These are phyloP conservation scores for Pocillopora damicornis DNA, from an alignment of 64 coral and sea anemone genomes.

Conservation along the genomic window DNA sequence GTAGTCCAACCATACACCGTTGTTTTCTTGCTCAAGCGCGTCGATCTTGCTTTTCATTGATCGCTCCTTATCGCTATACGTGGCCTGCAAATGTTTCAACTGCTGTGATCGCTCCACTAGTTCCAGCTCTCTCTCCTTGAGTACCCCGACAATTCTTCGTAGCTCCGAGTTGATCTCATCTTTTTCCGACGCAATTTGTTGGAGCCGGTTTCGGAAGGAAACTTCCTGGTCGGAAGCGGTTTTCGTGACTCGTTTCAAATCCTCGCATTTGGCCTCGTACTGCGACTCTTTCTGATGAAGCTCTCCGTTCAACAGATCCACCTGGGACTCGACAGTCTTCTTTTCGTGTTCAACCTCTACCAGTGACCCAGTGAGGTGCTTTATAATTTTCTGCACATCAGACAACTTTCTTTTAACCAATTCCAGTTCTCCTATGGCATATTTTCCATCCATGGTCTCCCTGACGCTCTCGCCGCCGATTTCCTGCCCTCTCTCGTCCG, in stretches of 20 bases:
- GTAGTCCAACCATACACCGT: slow-evolving; percentile 68
- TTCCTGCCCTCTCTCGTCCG: neutral
- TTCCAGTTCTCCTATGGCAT: slow-evolving; percentile 57
- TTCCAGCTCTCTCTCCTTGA: slow-evolving; percentile 80
- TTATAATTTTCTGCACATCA: slow-evolving; percentile 69
- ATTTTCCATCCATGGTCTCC: slow-evolving; percentile 26
- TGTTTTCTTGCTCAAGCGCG: slow-evolving; percentile 54
- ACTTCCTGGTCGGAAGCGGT: slow-evolving; percentile 61
- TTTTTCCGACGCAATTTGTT: slow-evolving; percentile 67
- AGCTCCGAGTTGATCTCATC: slow-evolving; percentile 65
- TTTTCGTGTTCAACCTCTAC: slow-evolving; percentile 38
- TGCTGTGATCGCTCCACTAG: slow-evolving; percentile 52
- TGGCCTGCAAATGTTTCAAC: slow-evolving; percentile 55
- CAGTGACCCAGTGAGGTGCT: slow-evolving; percentile 53
- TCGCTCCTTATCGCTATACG: slow-evolving; percentile 37
- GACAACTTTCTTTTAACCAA: slow-evolving; percentile 63
- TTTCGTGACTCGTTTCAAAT: slow-evolving; percentile 52
- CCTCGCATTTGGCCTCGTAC: slow-evolving; percentile 54
- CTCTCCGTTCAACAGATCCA: slow-evolving; percentile 70
- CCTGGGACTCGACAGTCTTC: slow-evolving; percentile 55
- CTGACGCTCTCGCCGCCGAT: neutral
- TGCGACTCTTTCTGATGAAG: slow-evolving; percentile 63
- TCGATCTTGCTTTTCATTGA: slow-evolving; percentile 65
- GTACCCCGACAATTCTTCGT: slow-evolving; percentile 44
- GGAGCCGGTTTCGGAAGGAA: slow-evolving; percentile 40